phyloP scores from a whole-genome alignment of 2,113 vertebrate species.

The Podarcis cretensis region DNA sequence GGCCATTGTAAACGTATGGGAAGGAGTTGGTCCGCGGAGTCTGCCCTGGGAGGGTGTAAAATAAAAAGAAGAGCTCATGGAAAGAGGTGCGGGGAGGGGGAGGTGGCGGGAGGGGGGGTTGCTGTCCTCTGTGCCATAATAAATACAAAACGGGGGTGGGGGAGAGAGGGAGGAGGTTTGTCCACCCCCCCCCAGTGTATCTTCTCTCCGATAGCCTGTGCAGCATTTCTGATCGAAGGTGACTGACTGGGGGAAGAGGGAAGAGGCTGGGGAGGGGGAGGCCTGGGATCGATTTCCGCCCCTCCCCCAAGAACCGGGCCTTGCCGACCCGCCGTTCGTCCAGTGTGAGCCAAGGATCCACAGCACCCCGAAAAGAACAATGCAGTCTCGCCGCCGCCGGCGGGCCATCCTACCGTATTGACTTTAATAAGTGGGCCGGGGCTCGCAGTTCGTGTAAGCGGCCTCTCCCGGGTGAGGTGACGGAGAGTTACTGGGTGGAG shows the following conservation, averaged over 20 bases:
- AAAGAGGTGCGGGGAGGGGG: neutral
- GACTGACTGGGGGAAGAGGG: neutral
- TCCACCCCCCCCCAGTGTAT: neutral
- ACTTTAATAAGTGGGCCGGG: slow-evolving; percentile 69
- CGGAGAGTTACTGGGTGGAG: slow-evolving; percentile 76
- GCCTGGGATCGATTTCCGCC: neutral
- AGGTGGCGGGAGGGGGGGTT: neutral
- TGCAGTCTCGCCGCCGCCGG: neutral
- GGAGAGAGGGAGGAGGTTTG: neutral
- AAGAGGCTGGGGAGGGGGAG: neutral
- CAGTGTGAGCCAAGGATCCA: neutral
- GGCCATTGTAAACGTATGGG: slow-evolving; percentile 27
- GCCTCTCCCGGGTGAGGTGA: slow-evolving; percentile 78
- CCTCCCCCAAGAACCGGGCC: neutral
- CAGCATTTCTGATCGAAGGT: neutral
- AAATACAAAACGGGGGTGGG: neutral
- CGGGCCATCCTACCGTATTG: neutral
- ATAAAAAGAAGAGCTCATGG: neutral
- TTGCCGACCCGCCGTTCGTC: neutral
- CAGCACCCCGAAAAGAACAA: neutral
- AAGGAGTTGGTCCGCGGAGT: neutral
- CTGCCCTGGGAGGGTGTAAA: neutral
- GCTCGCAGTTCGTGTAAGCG: slow-evolving; percentile 72
- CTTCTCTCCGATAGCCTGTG: slow-evolving; percentile 26
- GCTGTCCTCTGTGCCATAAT: slow-evolving; percentile 14